Conservation (phyloP, 2,113 vertebrate genomes). For the Pogonocichla stellata region DNA sequence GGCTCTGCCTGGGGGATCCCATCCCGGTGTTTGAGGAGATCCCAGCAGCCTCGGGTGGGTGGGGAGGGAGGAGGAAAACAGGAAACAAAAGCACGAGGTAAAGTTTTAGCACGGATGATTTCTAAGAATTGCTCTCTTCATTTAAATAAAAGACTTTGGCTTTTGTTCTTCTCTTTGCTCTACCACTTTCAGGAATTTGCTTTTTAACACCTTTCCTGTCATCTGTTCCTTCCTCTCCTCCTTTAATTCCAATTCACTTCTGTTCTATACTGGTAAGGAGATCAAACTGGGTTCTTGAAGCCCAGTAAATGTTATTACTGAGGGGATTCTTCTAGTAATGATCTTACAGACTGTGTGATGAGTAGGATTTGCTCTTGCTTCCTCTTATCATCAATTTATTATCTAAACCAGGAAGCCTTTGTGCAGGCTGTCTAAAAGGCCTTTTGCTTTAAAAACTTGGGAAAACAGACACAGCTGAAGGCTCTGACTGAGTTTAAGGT, state of each 20-base stretch:
- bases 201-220: not conserved
- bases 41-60: not conserved
- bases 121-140: not conserved
- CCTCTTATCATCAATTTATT: not conserved
- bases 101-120: not conserved
- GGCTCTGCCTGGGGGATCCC: not conserved
- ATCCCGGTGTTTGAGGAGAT: not conserved
- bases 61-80: not conserved
- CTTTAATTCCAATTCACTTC: not conserved
- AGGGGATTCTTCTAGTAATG: not conserved
- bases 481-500: not conserved
- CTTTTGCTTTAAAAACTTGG: not conserved
- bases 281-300: not conserved
- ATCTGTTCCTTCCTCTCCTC: not conserved
- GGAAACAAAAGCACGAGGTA: not conserved
- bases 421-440: not conserved
- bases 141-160: not conserved
- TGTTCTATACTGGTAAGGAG: not conserved
- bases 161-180: not conserved
- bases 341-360: not conserved
- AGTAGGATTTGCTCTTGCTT: slow-evolving; percentile 4
- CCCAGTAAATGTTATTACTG: not conserved
- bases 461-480: not conserved
- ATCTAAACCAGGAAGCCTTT: not conserved
- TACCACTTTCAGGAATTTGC: not conserved